These are phyloP conservation scores for Montipora sp. DNA, from an alignment of 64 coral and sea anemone species.

Conservation along the genomic window DNA sequence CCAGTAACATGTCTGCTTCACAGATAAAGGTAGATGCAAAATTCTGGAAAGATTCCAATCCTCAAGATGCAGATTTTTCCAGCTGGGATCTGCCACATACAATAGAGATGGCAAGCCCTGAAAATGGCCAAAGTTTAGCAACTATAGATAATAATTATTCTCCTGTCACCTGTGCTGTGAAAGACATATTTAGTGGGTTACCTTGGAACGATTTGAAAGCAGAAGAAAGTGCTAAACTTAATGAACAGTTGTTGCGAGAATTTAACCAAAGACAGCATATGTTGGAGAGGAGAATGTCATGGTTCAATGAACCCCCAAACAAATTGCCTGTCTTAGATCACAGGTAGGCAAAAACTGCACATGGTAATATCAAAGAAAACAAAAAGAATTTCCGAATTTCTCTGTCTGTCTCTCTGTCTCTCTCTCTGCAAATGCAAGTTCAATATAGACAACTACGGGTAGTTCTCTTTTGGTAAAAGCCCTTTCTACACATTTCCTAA, in stretches of 20 bases:
- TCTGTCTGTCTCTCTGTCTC: no score
- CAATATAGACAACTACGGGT: no score
- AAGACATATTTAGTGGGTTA: constrained; percentile 56
- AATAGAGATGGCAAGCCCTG: neutral
- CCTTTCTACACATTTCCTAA: no score
- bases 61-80: neutral
- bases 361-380: no score
- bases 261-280: constrained; percentile 20
- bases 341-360: constrained; percentile 13
- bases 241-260: constrained; percentile 29
- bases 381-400: no score
- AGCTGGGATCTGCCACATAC: neutral
- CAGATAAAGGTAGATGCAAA: neutral
- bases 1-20: neutral
- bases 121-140: neutral
- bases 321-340: constrained; percentile 50
- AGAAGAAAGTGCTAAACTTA: neutral
- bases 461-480: no score
- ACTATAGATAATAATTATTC: neutral
- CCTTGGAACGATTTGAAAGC: constrained; percentile 7
- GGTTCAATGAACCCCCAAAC: constrained; percentile 3
- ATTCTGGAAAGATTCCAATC: constrained; percentile 10
- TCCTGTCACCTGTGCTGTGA: neutral
- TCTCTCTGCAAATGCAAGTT: no score
- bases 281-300: constrained; percentile 7